Evolutionary conservation across 2,113 vertebrate species (phyloP).

Genomic region (Narcine bancroftii): DNA sequence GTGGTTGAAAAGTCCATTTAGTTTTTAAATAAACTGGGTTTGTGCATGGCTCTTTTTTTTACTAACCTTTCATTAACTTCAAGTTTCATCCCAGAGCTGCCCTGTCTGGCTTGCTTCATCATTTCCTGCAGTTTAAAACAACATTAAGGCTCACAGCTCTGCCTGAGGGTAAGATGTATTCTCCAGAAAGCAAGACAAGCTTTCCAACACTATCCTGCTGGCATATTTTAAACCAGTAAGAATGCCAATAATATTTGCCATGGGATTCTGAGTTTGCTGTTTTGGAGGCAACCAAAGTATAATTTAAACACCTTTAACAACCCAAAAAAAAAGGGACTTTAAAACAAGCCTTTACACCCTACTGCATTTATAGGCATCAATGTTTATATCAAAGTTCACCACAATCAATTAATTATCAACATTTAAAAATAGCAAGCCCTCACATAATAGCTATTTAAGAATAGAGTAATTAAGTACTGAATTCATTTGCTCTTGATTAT

Average conservation of each 20-base stretch:
- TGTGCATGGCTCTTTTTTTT: background rate
- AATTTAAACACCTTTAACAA: background rate
- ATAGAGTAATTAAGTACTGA: background rate
- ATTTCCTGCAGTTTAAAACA: conserved; percentile 67
- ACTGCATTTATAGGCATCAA: no score
- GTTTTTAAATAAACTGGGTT: background rate
- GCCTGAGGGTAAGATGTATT: background rate
- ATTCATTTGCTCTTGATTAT: background rate
- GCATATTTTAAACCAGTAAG: background rate
- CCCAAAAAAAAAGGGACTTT: background rate
- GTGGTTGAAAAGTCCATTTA: background rate
- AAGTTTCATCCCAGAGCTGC: conserved; percentile 80
- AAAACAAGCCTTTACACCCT: background rate
- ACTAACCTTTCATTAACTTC: conserved; percentile 92
- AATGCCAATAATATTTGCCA: background rate
- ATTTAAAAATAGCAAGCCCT: background rate
- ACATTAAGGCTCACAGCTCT: background rate
- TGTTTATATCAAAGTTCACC: background rate
- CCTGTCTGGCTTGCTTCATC: conserved; percentile 85
- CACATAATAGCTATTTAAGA: background rate
- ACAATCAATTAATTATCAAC: background rate
- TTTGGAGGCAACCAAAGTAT: background rate
- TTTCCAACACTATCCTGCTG: background rate
- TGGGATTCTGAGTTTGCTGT: background rate
- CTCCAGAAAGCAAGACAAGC: background rate